A percentile compares a stretch with the other conserved stretches of the same genome.
Evolutionary conservation across 2,113 vertebrate species (phyloP).

Genomic region (Phalacrocorax aristotelis): DNA sequence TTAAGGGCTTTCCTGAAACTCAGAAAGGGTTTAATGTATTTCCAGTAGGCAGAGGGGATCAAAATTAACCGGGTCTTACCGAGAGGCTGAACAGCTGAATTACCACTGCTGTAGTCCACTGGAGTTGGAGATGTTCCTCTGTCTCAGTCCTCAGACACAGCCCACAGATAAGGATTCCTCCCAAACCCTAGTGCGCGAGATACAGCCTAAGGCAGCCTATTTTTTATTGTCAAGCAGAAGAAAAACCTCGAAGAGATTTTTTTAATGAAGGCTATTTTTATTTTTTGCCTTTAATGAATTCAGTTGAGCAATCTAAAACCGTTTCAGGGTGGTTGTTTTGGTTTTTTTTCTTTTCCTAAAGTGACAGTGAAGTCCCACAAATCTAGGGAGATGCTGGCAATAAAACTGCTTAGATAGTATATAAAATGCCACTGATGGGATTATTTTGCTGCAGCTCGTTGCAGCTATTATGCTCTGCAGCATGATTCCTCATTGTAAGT

Average conservation of each 20-base stretch:
- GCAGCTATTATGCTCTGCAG: conserved; percentile 29
- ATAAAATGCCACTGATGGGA: conserved; percentile 13
- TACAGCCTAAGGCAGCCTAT: background rate
- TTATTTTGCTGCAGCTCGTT: conserved; percentile 11
- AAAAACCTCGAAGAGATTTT: background rate
- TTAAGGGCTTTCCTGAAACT: background rate
- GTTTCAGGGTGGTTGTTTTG: background rate
- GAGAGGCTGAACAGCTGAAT: background rate
- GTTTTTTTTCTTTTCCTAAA: background rate
- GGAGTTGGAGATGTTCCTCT: background rate
- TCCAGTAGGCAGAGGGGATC: background rate
- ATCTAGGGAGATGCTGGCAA: background rate
- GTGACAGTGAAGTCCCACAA: background rate
- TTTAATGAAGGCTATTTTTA: background rate
- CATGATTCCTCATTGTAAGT: conserved; percentile 9
- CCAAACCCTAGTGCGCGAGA: background rate
- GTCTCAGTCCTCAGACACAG: background rate
- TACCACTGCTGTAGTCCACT: background rate
- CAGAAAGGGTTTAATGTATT: background rate
- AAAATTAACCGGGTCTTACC: background rate
- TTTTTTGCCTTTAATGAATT: background rate
- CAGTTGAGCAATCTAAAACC: background rate
- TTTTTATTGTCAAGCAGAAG: background rate
- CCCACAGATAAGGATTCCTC: background rate
- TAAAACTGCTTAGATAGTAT: background rate